Evolutionary conservation across 2,113 vertebrate genomes (phyloP).

Genomic region (Phrynocephalus versicolor): DNA sequence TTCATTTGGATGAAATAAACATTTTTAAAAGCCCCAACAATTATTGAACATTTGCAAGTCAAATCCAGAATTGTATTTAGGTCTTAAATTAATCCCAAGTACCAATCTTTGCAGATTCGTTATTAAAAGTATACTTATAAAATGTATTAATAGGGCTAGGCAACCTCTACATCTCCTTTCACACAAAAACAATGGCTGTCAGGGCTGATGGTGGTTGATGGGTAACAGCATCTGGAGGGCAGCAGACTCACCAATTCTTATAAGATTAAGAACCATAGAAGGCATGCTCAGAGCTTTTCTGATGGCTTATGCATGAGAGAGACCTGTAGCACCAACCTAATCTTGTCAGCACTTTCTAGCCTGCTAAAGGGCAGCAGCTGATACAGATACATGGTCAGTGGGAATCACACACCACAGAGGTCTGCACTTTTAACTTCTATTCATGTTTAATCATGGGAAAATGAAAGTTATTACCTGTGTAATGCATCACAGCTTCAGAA

Average conservation of each 20-base stretch:
- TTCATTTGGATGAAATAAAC: neutral
- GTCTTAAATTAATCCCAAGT: neutral
- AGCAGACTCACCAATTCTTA: neutral
- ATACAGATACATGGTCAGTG: neutral
- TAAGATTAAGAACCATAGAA: neutral
- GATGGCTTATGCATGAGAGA: neutral
- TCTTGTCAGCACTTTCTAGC: neutral
- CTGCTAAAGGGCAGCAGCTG: neutral
- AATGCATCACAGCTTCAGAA: neutral
- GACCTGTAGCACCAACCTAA: neutral
- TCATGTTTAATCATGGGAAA: conserved; percentile 5
- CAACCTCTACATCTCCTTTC: neutral
- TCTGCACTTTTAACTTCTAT: neutral
- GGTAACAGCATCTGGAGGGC: neutral
- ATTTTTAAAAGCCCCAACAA: neutral
- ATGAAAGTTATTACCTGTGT: neutral
- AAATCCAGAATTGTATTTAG: neutral
- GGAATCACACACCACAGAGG: conserved; percentile 1
- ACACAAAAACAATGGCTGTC: neutral
- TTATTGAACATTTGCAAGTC: neutral
- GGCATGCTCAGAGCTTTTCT: accelerated
- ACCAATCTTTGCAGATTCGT: neutral
- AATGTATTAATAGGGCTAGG: neutral
- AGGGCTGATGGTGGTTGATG: neutral
- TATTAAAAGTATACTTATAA: too few species aligned